These are phyloP conservation scores for Amphimallon solstitiale DNA, from an alignment of 2,888 invertebrate species.

Conservation along the genomic window DNA sequence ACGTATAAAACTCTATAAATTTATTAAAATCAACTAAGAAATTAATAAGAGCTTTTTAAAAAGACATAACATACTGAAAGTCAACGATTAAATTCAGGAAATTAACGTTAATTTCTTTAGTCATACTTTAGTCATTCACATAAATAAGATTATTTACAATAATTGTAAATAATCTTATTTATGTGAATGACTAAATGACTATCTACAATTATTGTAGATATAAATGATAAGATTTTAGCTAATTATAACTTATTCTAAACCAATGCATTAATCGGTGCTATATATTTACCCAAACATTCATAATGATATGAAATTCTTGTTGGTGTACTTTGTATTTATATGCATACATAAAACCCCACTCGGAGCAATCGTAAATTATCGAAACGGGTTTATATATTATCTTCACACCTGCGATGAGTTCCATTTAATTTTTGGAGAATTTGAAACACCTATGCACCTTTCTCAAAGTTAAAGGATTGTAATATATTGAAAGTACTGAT, in stretches of 20 bases:
- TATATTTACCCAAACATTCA: conserved; percentile 26
- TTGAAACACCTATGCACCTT: conserved; percentile 15
- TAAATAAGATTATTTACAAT: too few species aligned
- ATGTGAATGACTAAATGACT: too few species aligned
- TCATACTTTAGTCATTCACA: too few species aligned
- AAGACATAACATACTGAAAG: too few species aligned
- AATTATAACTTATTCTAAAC: conserved; percentile 30
- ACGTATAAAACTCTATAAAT: too few species aligned
- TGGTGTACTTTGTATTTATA: conserved; percentile 32
- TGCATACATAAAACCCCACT: conserved; percentile 26
- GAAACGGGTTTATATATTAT: conserved; percentile 37
- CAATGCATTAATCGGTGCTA: conserved; percentile 20
- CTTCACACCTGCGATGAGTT: conserved; percentile 36
- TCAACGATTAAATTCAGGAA: too few species aligned
- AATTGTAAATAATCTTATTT: too few species aligned
- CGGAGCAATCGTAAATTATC: conserved; percentile 36
- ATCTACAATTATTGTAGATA: too few species aligned
- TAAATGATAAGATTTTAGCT: conserved; percentile 25
- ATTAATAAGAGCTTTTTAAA: too few species aligned
- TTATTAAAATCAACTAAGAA: too few species aligned
- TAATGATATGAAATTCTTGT: conserved; percentile 33
- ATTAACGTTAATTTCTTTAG: too few species aligned
- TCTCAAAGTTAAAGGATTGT: not conserved
- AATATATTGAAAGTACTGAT: too few species aligned
- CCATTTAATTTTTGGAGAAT: conserved; percentile 37